Conservation (phyloP, 2,888 invertebrate species). For the Poecilus cupreus region DNA sequence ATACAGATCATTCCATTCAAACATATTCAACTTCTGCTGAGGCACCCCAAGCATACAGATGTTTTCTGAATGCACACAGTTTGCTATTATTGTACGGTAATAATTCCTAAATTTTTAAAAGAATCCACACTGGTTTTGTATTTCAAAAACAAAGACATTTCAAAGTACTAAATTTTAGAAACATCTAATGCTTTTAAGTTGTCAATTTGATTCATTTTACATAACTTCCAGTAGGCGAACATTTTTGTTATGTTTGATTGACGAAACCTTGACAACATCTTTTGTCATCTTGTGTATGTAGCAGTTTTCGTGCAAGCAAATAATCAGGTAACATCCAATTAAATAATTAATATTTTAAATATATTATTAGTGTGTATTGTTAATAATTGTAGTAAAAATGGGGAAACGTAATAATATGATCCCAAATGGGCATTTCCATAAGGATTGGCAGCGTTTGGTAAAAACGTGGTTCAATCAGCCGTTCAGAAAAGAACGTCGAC, state of each 20-base stretch:
- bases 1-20: slow-evolving; percentile 53
- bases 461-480: slow-evolving; percentile 98
- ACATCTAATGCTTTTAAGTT: background rate
- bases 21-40: slow-evolving; percentile 31
- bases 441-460: slow-evolving; percentile 97
- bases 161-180: too few species aligned
- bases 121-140: slow-evolving; percentile 7
- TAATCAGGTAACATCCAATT: background rate
- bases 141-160: slow-evolving; percentile 10
- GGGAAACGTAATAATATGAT: slow-evolving; percentile 96
- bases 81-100: slow-evolving; percentile 38
- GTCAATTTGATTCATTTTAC: background rate
- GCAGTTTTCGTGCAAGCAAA: background rate
- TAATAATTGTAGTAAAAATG: slow-evolving; percentile 73
- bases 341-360: background rate
- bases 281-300: background rate
- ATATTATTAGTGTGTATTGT: background rate
- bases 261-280: background rate
- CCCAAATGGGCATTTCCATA: slow-evolving; percentile 98
- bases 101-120: slow-evolving; percentile 42
- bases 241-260: background rate
- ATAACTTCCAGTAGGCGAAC: background rate
- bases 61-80: slow-evolving; percentile 46
- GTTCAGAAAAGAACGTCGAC: slow-evolving; percentile 89
- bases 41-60: slow-evolving; percentile 47